These are phyloP conservation scores for Cygnus buccinator DNA, from an alignment of 2,113 vertebrate species.

Conservation along the genomic window DNA sequence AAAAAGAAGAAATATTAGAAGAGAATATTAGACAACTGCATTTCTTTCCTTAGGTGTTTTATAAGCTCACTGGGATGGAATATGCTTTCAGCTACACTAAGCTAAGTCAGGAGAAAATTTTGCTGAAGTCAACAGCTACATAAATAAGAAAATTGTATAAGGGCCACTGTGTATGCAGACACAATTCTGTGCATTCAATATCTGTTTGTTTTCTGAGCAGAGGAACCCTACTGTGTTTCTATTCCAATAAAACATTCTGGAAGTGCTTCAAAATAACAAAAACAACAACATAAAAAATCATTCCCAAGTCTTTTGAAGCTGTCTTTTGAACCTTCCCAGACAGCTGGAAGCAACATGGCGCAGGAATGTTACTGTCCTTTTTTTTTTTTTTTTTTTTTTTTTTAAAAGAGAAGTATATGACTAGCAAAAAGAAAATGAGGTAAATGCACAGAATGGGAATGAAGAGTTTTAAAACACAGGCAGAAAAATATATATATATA, in stretches of 20 bases:
- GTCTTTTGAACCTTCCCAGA: background rate
- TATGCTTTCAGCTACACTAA: background rate
- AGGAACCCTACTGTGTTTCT: background rate
- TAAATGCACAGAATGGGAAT: background rate
- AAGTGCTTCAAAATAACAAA: background rate
- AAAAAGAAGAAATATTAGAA: background rate
- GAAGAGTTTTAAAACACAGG: background rate
- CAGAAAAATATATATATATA: background rate
- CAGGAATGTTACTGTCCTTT: background rate
- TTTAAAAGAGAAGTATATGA: background rate
- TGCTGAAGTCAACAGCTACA: background rate
- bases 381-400: background rate
- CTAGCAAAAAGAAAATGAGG: background rate
- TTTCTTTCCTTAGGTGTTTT: background rate
- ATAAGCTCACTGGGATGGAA: background rate
- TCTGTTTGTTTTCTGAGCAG: background rate
- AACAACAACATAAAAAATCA: background rate
- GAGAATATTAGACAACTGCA: background rate
- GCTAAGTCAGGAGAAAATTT: constrained; percentile 1
- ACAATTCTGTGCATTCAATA: background rate
- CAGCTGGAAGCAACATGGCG: background rate
- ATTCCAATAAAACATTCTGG: background rate
- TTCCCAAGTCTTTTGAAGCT: background rate
- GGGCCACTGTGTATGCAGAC: background rate
- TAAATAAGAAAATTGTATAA: background rate